Evolutionary conservation across 2,888 invertebrate genomes (phyloP), one percentile per base, ranked within the genome.

Genomic region (Dryobotodes eremita): DNA sequence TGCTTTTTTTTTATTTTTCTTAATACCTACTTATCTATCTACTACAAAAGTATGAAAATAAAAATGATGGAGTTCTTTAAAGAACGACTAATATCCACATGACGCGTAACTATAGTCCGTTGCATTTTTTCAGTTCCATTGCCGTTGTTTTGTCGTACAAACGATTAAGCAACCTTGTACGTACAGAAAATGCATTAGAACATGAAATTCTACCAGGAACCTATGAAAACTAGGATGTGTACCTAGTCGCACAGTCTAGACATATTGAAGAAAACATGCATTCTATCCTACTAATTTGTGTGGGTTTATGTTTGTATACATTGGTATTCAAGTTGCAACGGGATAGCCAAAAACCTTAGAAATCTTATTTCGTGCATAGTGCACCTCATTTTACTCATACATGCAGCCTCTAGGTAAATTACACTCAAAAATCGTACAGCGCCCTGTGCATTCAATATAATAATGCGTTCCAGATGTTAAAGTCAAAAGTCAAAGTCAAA

Each of bases 131-230:
- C n/a, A n/a, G 26, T 42, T 53, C 42, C 42, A 75, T 31, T 53
- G 75, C 23, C 8, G 17, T 76, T 1, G n/a, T n/a, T 69, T 23
- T 1, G 8, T 20, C 17, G 17, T 36, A 15, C 20, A 36, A n/a
- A 42, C 15, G 11, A 23, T 3, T 50, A 31, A 42, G 31, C 31
- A 20, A 55, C 55, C 46, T 69, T 55, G n/a, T 53, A 70, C 10
- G 20, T 20, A 20, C 69, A 31, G 42, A 15, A 77, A 70, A 31
- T 70, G 79, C 79, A 69, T 68, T 15, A 6, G 46, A 36, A 55
- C 20, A 55, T 55, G 13, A 61, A 11, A 15, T 48, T 71, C 53
- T 80, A 78, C 77, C 31, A 80, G 80, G 71, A 80, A 36, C 48
- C 36, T 55, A 80, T 80, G 36, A 61, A 61, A 70, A 31, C n/a